phyloP scores from a whole-genome alignment of 2,797 vertebrate genomes.

The Salmo trutta region DNA sequence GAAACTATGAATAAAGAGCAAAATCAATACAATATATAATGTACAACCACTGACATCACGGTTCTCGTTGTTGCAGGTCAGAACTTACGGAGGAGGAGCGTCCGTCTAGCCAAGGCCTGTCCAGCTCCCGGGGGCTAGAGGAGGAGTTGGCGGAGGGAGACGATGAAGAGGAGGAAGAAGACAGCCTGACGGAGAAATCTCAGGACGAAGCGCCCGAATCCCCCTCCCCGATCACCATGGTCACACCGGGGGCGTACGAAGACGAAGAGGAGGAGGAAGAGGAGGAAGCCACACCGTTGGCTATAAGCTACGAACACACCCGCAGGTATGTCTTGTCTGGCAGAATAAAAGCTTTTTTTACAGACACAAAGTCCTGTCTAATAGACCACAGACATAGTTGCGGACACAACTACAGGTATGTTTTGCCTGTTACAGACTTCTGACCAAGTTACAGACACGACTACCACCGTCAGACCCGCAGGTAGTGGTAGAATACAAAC shows the following conservation, averaged over 20 bases:
- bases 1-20: too few species aligned
- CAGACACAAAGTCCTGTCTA: neutral
- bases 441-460: slow-evolving; percentile 20
- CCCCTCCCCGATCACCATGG: slow-evolving; percentile 79
- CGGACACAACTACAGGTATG: neutral
- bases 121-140: slow-evolving; percentile 64
- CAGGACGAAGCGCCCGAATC: slow-evolving; percentile 87
- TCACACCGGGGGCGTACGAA: slow-evolving; percentile 82
- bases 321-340: slow-evolving; percentile 80
- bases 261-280: slow-evolving; percentile 83
- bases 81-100: slow-evolving; percentile 83
- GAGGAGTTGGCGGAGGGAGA: slow-evolving; percentile 87
- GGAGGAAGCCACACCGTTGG: slow-evolving; percentile 83
- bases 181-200: slow-evolving; percentile 94
- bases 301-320: slow-evolving; percentile 91
- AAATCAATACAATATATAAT: too few species aligned
- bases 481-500: neutral
- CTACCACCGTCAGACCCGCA: neutral
- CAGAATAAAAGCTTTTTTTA: neutral
- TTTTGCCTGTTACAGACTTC: too few species aligned
- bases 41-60: neutral
- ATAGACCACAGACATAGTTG: too few species aligned
- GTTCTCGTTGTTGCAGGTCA: slow-evolving; percentile 70
- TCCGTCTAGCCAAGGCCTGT: slow-evolving; percentile 77
- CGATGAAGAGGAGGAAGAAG: slow-evolving; percentile 91